Base-by-base conservation (phyloP, 2,888 invertebrate genomes). In the Allophyes oxyacanthae region DNA sequence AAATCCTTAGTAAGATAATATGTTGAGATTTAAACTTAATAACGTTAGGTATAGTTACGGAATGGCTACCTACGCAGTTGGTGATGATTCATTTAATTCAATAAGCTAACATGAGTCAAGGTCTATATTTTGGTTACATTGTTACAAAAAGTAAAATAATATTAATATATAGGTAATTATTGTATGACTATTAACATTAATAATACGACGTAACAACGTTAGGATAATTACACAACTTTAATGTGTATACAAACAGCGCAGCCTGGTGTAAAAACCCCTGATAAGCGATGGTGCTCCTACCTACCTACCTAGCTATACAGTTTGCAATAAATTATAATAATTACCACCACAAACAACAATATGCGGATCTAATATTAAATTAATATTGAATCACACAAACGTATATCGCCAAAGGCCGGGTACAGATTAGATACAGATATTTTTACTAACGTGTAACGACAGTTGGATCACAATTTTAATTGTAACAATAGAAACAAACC, bases 231-330 rank as follows among this genome's bases (percentile, higher is more conserved):
- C 14, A 66, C 38, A 53, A 60, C 60, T 57, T 37, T 53, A 50
- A 30, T 33, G 33, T 50, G 36, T 53, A 40, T 46, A 13, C 28
- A 46, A 36, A 43, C 52, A 49, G 14, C 7, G 44, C 3, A n/a
- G 33, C 28, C 15, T 55, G 72, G 72, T 65, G n/a, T 20, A 69
- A 72, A 72, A 63, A 69, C 72, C 71, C 57, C 34, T 33, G 63
- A 69, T 63, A 60, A 66, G 40, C 48, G 33, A 13, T 61, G 20
- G 38, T 11, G 43, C 50, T 26, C 42, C 8, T 41, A 41, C 30
- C 32, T 25, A 40, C 20, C n/a, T 20, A 4, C 32, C 10, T 48
- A 52, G 7, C 10, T 32, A 38, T 13, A 52, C 13, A 28, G 20
- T 34, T 33, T 48, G 10, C 9, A 40, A 14, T 50, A 30, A 20